These are phyloP conservation scores for Drepana arcuata DNA, from an alignment of 1,140 invertebrate species.

Conservation along the genomic window DNA sequence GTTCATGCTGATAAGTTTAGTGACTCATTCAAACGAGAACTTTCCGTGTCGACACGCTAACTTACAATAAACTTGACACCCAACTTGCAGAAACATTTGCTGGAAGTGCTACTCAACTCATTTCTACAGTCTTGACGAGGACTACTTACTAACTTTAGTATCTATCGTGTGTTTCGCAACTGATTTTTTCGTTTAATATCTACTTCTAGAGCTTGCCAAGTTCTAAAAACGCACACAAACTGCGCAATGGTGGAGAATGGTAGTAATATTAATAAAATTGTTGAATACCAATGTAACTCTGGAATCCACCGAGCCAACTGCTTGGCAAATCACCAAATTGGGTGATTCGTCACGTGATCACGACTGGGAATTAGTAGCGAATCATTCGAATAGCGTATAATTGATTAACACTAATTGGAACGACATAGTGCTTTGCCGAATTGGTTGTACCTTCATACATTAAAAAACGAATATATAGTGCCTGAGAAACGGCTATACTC, in stretches of 20 bases:
- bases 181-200: no score
- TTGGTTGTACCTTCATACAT: not conserved
- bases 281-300: constrained; percentile 7
- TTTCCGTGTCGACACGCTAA: constrained; percentile 10
- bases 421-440: constrained; percentile 9
- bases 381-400: constrained; percentile 12
- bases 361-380: constrained; percentile 6
- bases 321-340: constrained; percentile 25
- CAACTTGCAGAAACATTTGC: not conserved
- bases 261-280: constrained; percentile 7
- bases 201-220: no score
- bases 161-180: no score
- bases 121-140: no score
- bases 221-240: no score
- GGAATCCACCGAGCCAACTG: constrained; percentile 5
- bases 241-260: constrained; percentile 1
- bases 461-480: no score
- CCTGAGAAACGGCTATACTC: no score
- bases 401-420: constrained; percentile 28
- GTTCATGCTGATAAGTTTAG: no score
- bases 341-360: constrained; percentile 16
- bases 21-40: constrained; percentile 3
- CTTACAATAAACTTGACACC: constrained; percentile 2
- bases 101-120: no score
- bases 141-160: no score